Evolutionary conservation across 2,113 vertebrate genomes (phyloP), one percentile per base, ranked within the genome.

Genomic region (Tenrec ecaudatus): DNA sequence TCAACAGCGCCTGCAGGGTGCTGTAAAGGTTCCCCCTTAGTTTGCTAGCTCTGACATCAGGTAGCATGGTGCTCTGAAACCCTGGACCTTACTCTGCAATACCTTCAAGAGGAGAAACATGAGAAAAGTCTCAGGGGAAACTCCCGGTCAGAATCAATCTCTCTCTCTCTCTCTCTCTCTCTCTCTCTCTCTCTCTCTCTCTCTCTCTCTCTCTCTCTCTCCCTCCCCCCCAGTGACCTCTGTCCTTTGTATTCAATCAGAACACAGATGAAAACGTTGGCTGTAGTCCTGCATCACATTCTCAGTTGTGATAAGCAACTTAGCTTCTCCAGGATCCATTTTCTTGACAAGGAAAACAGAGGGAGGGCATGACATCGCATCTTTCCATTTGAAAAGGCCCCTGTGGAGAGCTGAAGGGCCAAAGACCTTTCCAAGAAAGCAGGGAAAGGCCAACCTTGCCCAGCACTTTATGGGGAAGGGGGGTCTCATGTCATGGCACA

Each of bases 391-490:
- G 14, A n/a, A 71, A 76, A 86, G 31, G 23, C 31, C 19, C 19
- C 8, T 12, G 1, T 2, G 6, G 43, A 40, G 23, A n/a, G 1
- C 7, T 12, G 14, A 22, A 22, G 8, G 4, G 7, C 15, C 19
- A 25, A 23, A 60, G 31, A 73, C 6, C 4, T 1, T 12, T 43
- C 7, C 17, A 1, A 38, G 40, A 40, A 17, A 25, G 73, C 43
- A 29, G 40, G 31, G 31, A 58, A 11, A 4, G 4, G 5, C 23
- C 8, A 2, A 1, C 47, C n/a, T 57, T 3, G 2, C 9, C 22
- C 40, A 2, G 5, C 1, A 0, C 43, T 3, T 0, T 1, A 0
- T 58, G 60, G 2, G n/a, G n/a, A n/a, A n/a, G n/a, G 4, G 0
- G n/a, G 27, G 19, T 27, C 58, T n/a, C 11, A 0, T 3, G 0